Evolutionary conservation across 2,888 invertebrate species (phyloP).

Genomic region (Caenorhabditis drosophilae): DNA sequence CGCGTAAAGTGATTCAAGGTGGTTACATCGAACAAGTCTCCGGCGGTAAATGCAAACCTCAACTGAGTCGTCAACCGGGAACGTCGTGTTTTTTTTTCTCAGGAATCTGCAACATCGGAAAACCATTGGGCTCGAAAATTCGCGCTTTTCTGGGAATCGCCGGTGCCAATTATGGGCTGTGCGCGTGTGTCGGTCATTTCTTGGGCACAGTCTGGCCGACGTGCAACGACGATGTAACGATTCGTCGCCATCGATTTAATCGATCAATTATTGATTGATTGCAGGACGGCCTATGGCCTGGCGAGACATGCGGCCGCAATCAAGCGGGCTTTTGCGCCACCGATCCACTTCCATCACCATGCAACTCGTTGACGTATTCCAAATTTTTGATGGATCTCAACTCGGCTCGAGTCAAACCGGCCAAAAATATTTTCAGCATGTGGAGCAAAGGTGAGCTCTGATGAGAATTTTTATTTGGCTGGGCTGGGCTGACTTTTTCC

Average conservation of each 20-base stretch:
- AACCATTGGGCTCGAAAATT: constrained; percentile 38
- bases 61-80: too few relatives aligned
- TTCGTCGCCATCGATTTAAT: neutral
- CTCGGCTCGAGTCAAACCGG: constrained; percentile 18
- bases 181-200: constrained; percentile 44
- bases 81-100: too few relatives aligned
- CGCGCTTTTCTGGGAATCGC: constrained; percentile 53
- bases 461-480: neutral
- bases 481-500: neutral
- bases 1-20: constrained; percentile 53
- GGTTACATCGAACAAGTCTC: too few relatives aligned
- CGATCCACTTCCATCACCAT: constrained; percentile 24
- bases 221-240: constrained; percentile 42
- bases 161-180: constrained; percentile 57
- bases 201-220: constrained; percentile 36
- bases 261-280: neutral
- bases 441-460: constrained; percentile 36
- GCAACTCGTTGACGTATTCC: constrained; percentile 35
- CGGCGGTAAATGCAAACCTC: too few relatives aligned
- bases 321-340: constrained; percentile 27
- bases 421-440: constrained; percentile 39
- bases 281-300: constrained; percentile 55
- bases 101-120: constrained; percentile 45
- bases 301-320: constrained; percentile 23
- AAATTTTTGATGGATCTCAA: constrained; percentile 38